Percentiles rank a stretch among this genome's conserved stretches.
These are phyloP conservation scores for Netta rufina DNA, from an alignment of 2,797 vertebrate genomes.

Conservation along the genomic window DNA sequence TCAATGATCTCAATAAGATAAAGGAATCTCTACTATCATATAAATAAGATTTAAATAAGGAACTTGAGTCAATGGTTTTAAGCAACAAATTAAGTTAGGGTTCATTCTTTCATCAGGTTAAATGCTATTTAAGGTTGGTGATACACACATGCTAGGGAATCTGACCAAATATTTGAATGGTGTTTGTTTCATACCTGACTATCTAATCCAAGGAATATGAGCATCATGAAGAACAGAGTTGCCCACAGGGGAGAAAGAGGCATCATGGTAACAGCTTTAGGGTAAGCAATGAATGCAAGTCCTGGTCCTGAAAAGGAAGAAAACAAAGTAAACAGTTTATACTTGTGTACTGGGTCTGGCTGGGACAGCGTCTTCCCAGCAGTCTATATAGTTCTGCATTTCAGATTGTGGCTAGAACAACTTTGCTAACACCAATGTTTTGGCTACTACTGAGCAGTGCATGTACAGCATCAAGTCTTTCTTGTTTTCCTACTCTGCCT, in stretches of 20 bases:
- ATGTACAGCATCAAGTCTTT: not conserved
- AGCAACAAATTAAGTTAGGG: not conserved
- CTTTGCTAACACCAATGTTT: fast-evolving
- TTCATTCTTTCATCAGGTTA: not conserved
- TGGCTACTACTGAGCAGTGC: not conserved
- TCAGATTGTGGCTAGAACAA: not conserved
- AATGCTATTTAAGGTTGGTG: not conserved
- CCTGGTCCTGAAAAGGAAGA: conserved; percentile 85
- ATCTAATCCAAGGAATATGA: conserved; percentile 97
- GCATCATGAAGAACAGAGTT: conserved; percentile 98
- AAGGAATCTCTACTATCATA: not conserved
- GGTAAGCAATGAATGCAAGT: conserved; percentile 97
- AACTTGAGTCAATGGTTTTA: not conserved
- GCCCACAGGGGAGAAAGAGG: conserved; percentile 96
- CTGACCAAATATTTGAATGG: not conserved
- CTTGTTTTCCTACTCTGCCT: not conserved
- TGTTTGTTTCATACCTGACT: conserved; percentile 87
- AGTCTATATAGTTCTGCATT: not conserved
- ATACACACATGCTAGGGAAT: not conserved
- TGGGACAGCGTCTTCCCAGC: not conserved
- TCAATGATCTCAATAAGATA: not conserved
- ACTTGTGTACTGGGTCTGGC: not conserved
- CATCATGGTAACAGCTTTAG: conserved; percentile 99
- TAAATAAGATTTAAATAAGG: not conserved
- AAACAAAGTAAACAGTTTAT: not conserved